phyloP scores from a whole-genome alignment of 1,140 invertebrate species.

The Orussus abietinus region DNA sequence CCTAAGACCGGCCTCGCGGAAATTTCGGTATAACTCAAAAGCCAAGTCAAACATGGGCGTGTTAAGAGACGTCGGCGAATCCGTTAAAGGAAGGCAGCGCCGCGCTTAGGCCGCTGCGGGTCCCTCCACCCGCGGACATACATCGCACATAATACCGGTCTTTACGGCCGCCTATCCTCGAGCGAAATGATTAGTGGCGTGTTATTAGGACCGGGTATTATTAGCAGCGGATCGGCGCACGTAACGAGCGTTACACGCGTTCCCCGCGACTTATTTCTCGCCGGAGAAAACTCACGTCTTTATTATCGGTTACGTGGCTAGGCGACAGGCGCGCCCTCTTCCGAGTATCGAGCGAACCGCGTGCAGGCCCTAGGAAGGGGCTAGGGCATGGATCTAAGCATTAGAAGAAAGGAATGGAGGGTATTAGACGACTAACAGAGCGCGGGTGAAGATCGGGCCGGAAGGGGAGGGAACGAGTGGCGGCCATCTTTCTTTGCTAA shows the following conservation, averaged over 20 bases:
- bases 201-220: constrained; percentile 15
- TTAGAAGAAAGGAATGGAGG: no score
- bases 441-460: no score
- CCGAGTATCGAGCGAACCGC: no score
- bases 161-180: constrained; percentile 22
- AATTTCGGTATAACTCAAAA: constrained; percentile 52
- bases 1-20: no score
- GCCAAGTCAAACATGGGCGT: constrained; percentile 51
- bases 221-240: constrained; percentile 7
- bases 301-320: no score
- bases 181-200: constrained; percentile 20
- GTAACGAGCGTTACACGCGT: constrained; percentile 8
- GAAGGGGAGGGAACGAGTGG: no score
- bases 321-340: no score
- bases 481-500: no score
- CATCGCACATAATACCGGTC: constrained; percentile 13
- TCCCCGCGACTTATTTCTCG: constrained; percentile 10
- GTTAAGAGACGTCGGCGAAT: constrained; percentile 42
- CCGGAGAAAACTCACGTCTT: constrained; percentile 14
- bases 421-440: no score
- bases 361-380: no score
- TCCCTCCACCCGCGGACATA: constrained; percentile 15
- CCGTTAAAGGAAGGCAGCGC: constrained; percentile 28
- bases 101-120: constrained; percentile 17
- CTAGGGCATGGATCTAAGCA: no score